Conservation (phyloP, 1,140 invertebrate genomes). For the Pseudomyrmex pallidus region DNA sequence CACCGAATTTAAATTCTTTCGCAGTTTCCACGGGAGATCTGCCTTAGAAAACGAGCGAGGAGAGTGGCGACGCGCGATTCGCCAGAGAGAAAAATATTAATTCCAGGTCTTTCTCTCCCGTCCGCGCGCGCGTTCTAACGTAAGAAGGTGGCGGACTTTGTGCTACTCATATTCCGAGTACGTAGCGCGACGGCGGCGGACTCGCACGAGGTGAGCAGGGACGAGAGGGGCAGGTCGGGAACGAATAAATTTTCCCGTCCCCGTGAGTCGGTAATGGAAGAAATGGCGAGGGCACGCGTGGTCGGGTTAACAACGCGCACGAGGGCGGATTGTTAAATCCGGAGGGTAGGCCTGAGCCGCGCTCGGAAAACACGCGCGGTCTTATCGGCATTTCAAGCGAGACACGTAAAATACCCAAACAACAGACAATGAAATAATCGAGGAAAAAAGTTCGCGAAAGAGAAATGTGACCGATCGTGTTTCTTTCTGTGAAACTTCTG, state of each 20-base stretch:
- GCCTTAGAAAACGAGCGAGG: slow-evolving; percentile 66
- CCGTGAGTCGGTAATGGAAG: slow-evolving; percentile 71
- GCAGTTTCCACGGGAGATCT: slow-evolving; percentile 66
- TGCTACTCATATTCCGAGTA: slow-evolving; percentile 69
- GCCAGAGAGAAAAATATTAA: slow-evolving; percentile 73
- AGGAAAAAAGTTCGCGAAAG: neutral
- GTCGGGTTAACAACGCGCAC: slow-evolving; percentile 64
- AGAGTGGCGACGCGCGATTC: slow-evolving; percentile 19
- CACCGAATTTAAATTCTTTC: slow-evolving; percentile 75
- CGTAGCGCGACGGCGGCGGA: slow-evolving; percentile 62
- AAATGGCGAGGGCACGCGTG: slow-evolving; percentile 63
- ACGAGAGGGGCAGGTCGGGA: slow-evolving; percentile 41
- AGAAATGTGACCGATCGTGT: neutral
- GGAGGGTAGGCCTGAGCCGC: neutral
- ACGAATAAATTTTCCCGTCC: slow-evolving; percentile 73
- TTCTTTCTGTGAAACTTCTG: too few species aligned
- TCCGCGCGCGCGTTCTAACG: slow-evolving; percentile 13
- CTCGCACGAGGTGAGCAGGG: slow-evolving; percentile 38
- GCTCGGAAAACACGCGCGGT: slow-evolving; percentile 33
- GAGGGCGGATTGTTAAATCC: slow-evolving; percentile 55
- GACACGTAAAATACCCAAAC: neutral
- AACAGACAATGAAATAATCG: slow-evolving; percentile 6
- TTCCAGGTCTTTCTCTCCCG: slow-evolving; percentile 68
- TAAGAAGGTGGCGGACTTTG: slow-evolving; percentile 62
- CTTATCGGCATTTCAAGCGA: slow-evolving; percentile 5